phyloP scores from a whole-genome alignment of 2,888 invertebrate genomes.

The Catonia carolina region DNA sequence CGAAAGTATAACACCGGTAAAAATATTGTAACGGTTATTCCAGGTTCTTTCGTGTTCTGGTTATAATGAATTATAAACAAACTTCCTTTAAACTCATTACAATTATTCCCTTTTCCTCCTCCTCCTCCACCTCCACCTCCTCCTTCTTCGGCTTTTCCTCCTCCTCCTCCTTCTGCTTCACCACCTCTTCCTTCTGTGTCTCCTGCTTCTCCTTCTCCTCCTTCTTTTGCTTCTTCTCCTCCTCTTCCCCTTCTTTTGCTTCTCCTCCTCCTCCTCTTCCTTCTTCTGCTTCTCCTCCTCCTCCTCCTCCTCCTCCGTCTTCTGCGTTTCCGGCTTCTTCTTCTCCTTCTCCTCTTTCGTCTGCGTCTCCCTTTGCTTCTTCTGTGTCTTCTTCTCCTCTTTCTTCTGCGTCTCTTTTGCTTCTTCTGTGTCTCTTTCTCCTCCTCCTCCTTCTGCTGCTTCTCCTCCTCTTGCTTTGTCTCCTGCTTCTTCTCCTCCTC shows the following conservation, averaged over 20 bases:
- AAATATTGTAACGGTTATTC: too few relatives aligned
- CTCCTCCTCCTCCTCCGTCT: neutral
- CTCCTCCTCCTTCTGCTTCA: conserved; percentile 1
- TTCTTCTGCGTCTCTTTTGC: neutral
- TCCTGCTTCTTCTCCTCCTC: too few relatives aligned
- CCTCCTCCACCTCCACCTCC: neutral
- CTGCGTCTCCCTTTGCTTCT: too few relatives aligned
- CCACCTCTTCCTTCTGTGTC: too few relatives aligned
- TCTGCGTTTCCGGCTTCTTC: neutral
- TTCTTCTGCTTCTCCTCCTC: neutral
- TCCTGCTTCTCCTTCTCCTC: conserved; percentile 1
- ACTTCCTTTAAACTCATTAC: too few relatives aligned
- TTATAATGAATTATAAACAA: too few relatives aligned
- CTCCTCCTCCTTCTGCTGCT: neutral
- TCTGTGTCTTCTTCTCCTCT: conserved; percentile 7
- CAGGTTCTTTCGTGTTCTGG: too few relatives aligned
- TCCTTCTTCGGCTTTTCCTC: neutral
- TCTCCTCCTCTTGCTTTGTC: neutral
- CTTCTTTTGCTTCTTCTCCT: too few relatives aligned
- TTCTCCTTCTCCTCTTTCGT: conserved; percentile 14
- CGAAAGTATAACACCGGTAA: too few relatives aligned
- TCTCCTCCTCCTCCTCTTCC: too few relatives aligned
- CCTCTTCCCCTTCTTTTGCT: neutral
- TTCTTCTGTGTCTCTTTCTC: conserved; percentile 1
- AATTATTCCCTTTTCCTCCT: neutral